phyloP scores from a whole-genome alignment of 2,113 vertebrate species.

The Alethe diademata region DNA sequence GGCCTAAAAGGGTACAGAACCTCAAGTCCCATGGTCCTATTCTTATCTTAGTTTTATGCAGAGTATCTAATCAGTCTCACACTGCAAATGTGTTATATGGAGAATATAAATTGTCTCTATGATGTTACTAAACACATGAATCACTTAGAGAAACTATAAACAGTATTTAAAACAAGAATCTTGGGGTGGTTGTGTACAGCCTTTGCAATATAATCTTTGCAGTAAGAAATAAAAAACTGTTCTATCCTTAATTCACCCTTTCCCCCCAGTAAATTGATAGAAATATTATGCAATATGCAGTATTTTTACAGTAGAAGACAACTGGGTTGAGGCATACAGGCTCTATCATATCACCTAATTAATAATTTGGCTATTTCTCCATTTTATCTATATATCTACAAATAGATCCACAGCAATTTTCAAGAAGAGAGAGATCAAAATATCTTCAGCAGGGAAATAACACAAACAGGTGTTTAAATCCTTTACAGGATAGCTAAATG shows the following conservation, averaged over 20 bases:
- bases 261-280: background rate
- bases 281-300: background rate
- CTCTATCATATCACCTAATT: background rate
- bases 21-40: background rate
- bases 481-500: background rate
- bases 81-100: rapidly evolving
- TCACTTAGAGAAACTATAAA: background rate
- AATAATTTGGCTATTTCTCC: background rate
- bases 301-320: background rate
- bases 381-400: background rate
- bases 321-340: background rate
- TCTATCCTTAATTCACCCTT: background rate
- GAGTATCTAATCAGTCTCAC: background rate
- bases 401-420: background rate
- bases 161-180: background rate
- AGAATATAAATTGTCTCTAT: background rate
- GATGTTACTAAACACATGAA: background rate
- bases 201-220: background rate
- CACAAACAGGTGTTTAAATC: background rate
- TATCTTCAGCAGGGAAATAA: background rate
- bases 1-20: background rate
- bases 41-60: background rate
- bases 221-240: background rate
- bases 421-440: background rate
- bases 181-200: background rate